Evolutionary conservation across 2,888 invertebrate genomes (phyloP), one percentile per base, ranked within the genome.

Genomic region (Diloba caeruleocephala): DNA sequence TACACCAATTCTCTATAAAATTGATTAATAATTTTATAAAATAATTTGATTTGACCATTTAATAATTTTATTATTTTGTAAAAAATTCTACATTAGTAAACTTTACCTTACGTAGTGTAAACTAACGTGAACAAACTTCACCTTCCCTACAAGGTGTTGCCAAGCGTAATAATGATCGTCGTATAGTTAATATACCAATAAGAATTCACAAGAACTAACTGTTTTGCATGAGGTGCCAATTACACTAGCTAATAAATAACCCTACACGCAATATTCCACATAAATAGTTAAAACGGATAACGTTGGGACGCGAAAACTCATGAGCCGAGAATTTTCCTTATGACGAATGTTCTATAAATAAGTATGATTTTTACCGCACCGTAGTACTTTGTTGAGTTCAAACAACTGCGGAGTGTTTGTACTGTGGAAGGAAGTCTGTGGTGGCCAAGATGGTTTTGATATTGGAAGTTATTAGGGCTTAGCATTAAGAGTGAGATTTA

Each of bases 291-390:
- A 52, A 65, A 58, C 29, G 28, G 38, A 52, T 59, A 28, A 21
- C 31, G 10, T 42, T 21, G 38, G 34, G 14, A 33, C 37, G 59
- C 45, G 74, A 71, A 74, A 69, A 75, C 42, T 49, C 44, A 37
- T 10, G 9, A 45, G 43, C 38, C 46, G 28, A 54, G 54, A 68
- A 61, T 76, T 79, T 77, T 78, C 76, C 78, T 78, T 46, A 34
- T 76, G 76, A 78, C 71, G 60, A 12, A 26, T 17, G 7, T 19
- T 59, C 78, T 80, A 80, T 72, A 64, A 77, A 79, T 79, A 80
- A 66, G 58, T 65, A 66, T 76, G 76, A 71, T 64, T 59, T 70
- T 60, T 61, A 65, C 49, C 25, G 9, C 56, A 59, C 7, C 38
- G 21, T 21, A 21, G 3, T 38, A 39, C 23, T 5, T 34, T 36